Percentiles rank a stretch among this genome's conserved stretches.
These are phyloP conservation scores for Neocrepidodera transversa DNA, from an alignment of 2,888 invertebrate genomes.

Conservation along the genomic window DNA sequence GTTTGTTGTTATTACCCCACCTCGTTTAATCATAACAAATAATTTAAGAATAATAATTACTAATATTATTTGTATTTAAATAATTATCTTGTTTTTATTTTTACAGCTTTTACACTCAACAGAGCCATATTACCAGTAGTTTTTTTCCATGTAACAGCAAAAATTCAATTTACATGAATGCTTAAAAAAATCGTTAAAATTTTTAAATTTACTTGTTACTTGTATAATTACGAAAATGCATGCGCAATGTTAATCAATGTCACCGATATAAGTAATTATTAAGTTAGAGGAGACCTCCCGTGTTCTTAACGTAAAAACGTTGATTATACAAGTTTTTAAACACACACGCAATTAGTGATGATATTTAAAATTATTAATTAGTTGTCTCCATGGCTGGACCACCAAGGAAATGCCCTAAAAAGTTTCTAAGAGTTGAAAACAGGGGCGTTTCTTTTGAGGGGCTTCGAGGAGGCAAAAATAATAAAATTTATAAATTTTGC, in stretches of 20 bases:
- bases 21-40: too few relatives aligned
- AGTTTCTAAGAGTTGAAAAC: background rate
- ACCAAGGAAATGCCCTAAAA: background rate
- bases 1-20: too few relatives aligned
- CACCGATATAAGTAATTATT: background rate
- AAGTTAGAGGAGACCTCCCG: background rate
- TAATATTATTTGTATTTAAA: too few relatives aligned
- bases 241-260: background rate
- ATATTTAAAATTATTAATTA: conserved; percentile 1
- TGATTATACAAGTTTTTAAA: background rate
- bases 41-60: too few relatives aligned
- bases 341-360: background rate
- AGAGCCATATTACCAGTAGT: too few relatives aligned
- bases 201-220: background rate
- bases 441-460: background rate
- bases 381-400: background rate
- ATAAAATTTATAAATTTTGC: too few relatives aligned
- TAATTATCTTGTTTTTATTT: too few relatives aligned
- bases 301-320: background rate
- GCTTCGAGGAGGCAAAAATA: too few relatives aligned
- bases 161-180: too few relatives aligned
- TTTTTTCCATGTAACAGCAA: too few relatives aligned
- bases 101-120: too few relatives aligned
- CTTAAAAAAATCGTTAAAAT: background rate
- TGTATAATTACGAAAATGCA: background rate